phyloP scores from a whole-genome alignment of 2,888 invertebrate species.

The Tetropium fuscum region DNA sequence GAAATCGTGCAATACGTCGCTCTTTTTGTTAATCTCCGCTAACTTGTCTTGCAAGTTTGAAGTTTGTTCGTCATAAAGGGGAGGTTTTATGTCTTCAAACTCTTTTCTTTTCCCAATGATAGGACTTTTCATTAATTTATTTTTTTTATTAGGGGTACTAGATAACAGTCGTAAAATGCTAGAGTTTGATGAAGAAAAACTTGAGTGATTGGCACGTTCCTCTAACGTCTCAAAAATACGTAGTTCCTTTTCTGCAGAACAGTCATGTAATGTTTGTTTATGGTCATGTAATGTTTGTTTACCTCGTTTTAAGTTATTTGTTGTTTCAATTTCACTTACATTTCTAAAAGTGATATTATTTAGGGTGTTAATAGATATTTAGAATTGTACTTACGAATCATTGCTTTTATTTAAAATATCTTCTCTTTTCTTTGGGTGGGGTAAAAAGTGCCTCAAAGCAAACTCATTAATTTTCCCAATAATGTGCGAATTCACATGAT shows the following conservation, averaged over 20 bases:
- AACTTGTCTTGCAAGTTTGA: constrained; percentile 30
- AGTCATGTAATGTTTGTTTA: too few species aligned
- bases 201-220: constrained; percentile 79
- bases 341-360: not conserved
- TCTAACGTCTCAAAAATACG: constrained; percentile 84
- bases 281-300: too few species aligned
- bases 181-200: constrained; percentile 71
- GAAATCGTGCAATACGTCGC: constrained; percentile 44
- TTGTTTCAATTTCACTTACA: too few species aligned
- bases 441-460: constrained; percentile 34
- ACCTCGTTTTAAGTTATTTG: too few species aligned
- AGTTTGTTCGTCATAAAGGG: not conserved
- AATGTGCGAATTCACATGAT: constrained; percentile 30
- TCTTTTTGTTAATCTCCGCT: constrained; percentile 39
- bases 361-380: not conserved
- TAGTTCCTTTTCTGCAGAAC: constrained; percentile 71
- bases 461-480: constrained; percentile 40
- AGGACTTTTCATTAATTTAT: constrained; percentile 63
- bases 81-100: constrained; percentile 1
- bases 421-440: constrained; percentile 14
- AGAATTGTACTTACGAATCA: constrained; percentile 5
- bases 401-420: constrained; percentile 3
- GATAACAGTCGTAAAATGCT: constrained; percentile 58
- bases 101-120: constrained; percentile 20
- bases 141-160: constrained; percentile 54